These are phyloP conservation scores for Oceanodroma tethys DNA, from an alignment of 2,113 vertebrate species.

Conservation along the genomic window DNA sequence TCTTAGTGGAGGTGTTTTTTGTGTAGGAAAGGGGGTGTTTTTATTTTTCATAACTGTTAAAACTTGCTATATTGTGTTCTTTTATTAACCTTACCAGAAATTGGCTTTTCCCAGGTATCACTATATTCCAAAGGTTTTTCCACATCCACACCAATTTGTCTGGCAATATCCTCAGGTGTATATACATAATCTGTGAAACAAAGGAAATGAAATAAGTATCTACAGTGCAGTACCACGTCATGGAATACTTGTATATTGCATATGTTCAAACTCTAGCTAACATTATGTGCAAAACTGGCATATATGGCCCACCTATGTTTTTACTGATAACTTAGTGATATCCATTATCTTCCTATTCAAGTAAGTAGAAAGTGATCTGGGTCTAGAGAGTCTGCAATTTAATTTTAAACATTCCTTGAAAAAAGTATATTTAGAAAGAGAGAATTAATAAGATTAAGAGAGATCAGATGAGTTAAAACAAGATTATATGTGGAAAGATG, in stretches of 20 bases:
- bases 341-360: not conserved
- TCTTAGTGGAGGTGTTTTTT: not conserved
- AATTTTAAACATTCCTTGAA: not conserved
- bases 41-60: not conserved
- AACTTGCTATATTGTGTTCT: not conserved
- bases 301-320: not conserved
- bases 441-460: not conserved
- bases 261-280: not conserved
- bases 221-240: not conserved
- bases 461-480: not conserved
- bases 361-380: not conserved
- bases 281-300: not conserved
- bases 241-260: not conserved
- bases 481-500: not conserved
- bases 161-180: not conserved
- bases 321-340: not conserved
- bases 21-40: not conserved
- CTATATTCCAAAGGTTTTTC: slow-evolving; percentile 30
- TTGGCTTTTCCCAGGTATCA: slow-evolving; percentile 43
- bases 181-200: slow-evolving; percentile 53
- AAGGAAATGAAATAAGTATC: not conserved
- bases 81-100: slow-evolving; percentile 63
- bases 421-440: not conserved
- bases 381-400: not conserved
- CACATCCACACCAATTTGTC: slow-evolving; percentile 4